Base-by-base conservation (phyloP, 2,888 invertebrate species). In the Cephus spinipes region DNA sequence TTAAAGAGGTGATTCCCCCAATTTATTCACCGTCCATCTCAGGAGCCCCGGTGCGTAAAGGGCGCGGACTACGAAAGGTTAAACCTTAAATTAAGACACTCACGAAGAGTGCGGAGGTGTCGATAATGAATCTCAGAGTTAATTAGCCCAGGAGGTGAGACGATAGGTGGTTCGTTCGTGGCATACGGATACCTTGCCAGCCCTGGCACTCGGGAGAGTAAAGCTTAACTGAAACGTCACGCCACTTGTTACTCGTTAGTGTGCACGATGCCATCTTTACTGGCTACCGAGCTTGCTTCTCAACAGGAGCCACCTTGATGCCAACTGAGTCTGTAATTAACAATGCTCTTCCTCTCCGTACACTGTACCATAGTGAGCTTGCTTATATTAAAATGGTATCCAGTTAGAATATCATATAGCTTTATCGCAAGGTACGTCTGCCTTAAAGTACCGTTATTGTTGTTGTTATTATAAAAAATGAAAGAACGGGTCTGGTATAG, bases 41-140 rank as follows among this genome's bases (percentile, higher is more conserved):
- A 23, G 55, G 23, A 55, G 55, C 55, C 23, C 15, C 55, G 55
- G 6, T 36, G n/a, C 55, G 32, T 6, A 69, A n/a, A 36, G 76
- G 23, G 31, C 30, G 36, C 15, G 32, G 33, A 75, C 73, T 81
- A 79, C 76, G 76, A 84, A 83, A 81, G 79, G 79, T 82, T 79
- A 73, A 82, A 82, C 78, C 78, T 82, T 81, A 87, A 89, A 89
- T 89, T 84, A 86, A 89, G 89, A 89, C 87, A 84, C 84, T 80
- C 83, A 79, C 82, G 76, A 84, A 83, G 76, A 76, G 75, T 79
- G 78, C 76, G 33, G 73, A 80, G 82, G 90, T 90, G 90, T 90
- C 88, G 89, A 90, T 90, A 89, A 90, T 90, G 89, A 89, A 90
- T 90, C 90, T 89, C 81, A 80, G 83, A 87, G 90, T 90, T 90